These are phyloP conservation scores for Dolomedes plantarius DNA, from an alignment of 2,888 invertebrate species.

Conservation along the genomic window DNA sequence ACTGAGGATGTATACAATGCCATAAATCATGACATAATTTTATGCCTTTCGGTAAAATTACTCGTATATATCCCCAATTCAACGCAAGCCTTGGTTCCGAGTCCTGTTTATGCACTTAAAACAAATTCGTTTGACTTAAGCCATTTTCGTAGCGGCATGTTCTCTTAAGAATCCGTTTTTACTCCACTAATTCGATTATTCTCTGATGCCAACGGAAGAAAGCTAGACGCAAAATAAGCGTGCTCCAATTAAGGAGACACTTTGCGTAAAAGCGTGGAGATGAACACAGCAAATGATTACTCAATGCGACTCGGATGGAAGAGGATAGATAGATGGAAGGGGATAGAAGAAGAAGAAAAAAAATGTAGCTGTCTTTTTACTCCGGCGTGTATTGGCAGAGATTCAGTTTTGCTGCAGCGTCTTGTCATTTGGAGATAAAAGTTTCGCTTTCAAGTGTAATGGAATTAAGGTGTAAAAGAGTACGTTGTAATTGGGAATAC, in stretches of 20 bases:
- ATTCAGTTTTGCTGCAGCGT: background rate
- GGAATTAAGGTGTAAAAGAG: background rate
- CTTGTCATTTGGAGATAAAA: conserved; percentile 6
- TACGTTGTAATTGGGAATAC: background rate
- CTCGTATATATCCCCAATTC: no score
- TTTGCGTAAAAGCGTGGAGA: background rate
- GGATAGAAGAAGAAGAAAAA: background rate
- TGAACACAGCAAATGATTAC: background rate
- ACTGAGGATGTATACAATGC: no score
- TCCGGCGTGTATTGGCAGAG: background rate
- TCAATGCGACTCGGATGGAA: background rate
- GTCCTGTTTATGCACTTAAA: no score
- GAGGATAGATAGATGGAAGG: background rate
- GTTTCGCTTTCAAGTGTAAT: background rate
- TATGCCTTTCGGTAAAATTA: no score
- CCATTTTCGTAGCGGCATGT: background rate
- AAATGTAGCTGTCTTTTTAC: background rate
- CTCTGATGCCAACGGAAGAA: background rate
- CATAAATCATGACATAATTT: no score
- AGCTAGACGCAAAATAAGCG: background rate
- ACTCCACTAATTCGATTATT: background rate
- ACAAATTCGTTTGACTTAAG: background rate
- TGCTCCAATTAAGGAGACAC: background rate
- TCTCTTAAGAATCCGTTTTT: background rate
- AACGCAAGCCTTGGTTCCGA: no score